Percentiles rank a stretch among this genome's conserved stretches.
These are phyloP conservation scores for Orthonychiurus folsomi DNA, from an alignment of 2,888 invertebrate genomes.

Conservation along the genomic window DNA sequence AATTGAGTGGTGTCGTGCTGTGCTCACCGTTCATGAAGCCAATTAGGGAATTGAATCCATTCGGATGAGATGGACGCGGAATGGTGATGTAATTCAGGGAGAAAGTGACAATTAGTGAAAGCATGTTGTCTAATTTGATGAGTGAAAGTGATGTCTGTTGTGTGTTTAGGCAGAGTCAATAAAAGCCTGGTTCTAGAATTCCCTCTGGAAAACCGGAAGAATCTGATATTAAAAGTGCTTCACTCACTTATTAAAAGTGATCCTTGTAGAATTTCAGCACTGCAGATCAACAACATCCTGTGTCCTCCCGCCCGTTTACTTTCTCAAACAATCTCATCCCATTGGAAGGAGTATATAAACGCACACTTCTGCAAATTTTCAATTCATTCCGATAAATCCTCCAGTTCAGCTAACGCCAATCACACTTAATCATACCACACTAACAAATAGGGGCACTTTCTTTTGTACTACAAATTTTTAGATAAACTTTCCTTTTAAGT, in stretches of 20 bases:
- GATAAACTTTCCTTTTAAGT: too few relatives aligned
- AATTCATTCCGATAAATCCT: background rate
- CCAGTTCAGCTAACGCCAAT: background rate
- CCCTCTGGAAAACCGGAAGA: background rate
- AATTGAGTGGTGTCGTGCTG: too few relatives aligned
- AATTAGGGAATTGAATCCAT: too few relatives aligned
- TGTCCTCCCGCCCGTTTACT: background rate
- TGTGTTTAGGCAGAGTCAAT: background rate
- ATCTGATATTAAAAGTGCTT: constrained; percentile 1
- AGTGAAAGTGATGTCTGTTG: background rate
- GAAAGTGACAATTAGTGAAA: background rate
- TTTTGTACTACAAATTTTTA: too few relatives aligned
- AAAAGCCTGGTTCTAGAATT: background rate
- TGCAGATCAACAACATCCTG: background rate
- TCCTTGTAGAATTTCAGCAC: background rate
- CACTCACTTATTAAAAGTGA: constrained; percentile 1
- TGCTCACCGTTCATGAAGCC: too few relatives aligned
- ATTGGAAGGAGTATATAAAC: background rate
- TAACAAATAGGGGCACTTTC: too few relatives aligned
- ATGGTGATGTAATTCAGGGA: background rate
- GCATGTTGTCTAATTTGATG: too few relatives aligned
- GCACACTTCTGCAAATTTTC: background rate
- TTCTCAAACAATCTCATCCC: background rate
- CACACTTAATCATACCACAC: background rate
- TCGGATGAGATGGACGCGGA: background rate